Base-by-base conservation (phyloP, 2,113 vertebrate species). In the Gymnocephalus cernua region DNA sequence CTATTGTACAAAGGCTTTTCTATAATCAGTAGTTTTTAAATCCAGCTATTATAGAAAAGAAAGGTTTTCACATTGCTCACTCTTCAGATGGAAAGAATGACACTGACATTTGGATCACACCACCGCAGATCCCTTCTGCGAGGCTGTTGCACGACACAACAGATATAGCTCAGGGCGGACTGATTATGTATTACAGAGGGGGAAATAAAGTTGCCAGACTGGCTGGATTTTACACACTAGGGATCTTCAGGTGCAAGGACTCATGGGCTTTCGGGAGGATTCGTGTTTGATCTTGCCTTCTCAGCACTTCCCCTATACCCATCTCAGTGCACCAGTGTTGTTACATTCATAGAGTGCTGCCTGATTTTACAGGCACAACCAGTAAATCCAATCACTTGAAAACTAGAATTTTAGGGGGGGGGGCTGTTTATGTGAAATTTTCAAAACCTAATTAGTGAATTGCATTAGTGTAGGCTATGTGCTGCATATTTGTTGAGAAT, bases 171-270 rank as follows among this genome's bases (percentile, higher is more conserved):
- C 57, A 78, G 73, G 16, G 47, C 65, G 86, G 85, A 85, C 76
- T 79, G 77, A 79, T 73, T 77, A 85, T 85, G 76, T 61, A 85
- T 89, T 80, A 82, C 35, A 50, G 64, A 56, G 63, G 61, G 61
- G 47, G 84, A 73, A 74, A 87, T 80, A 80, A 89, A 89, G 83
- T 80, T 92, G 78, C 78, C 47, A 56, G 76, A 89, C 83, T 88
- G 62, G 86, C 87, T 88, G 79, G 74, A 86, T 93, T 88, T 85
- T 56, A 50, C 79, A 80, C 87, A 83, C 73, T 45, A 35, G 71
- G 82, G 83, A 90, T 86, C 51, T 68, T 71, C 67, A 79, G 88
- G 85, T 90, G 82, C 51, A 69, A 84, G 83, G 70, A 77, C 77
- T 84, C 72, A 65, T 32, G 78, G 72, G 87, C 74, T 88, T 88